Base-by-base conservation (phyloP, 1,140 invertebrate genomes). In the Papilio polyxenes region DNA sequence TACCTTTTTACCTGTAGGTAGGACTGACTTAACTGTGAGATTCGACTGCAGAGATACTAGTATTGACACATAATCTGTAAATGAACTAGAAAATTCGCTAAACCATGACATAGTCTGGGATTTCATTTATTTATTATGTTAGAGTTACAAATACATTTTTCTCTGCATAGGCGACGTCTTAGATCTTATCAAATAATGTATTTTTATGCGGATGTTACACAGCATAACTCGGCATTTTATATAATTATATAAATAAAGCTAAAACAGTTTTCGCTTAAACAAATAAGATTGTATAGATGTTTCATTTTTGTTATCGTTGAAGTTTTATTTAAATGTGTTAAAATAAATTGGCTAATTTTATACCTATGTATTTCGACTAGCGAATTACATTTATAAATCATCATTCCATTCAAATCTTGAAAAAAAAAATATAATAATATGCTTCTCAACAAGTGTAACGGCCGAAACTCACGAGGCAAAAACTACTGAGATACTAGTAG, bases 141-240 rank as follows among this genome's bases (percentile, higher is more conserved):
- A 31, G n/a, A 31, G 62, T 65, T 65, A 65, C 62, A 65, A 65
- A 65, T 65, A 65, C 23, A 65, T 65, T 65, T 65, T 65, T 65
- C 62, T 20, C 20, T 20, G 62, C 62, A 31, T 31, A 31, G 65
- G 23, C 65, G 65, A 69, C 65, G 65, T 69, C 31, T 37, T 37
- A 31, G 65, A 69, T 69, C 65, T 69, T 69, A 69, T 69, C 65
- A 69, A 69, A 69, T 69, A 69, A 69, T 69, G 65, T 23, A 69
- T 69, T 69, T 69, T 69, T 11, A 69, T 3, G 31, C 65, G 65
- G 65, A 69, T 37, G 65, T 69, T 69, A 37, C 65, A 69, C 65
- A 37, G 65, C 7, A 44, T 44, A 44, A 6, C 31, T 69, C 65
- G 65, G 23, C 11, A 69, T 69, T 15, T 69, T 31, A 69, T 69